A percentile compares a stretch with the other conserved stretches of the same genome.
These are phyloP conservation scores for Charadrius vociferus DNA, from an alignment of 2,113 vertebrate genomes.

Conservation along the genomic window DNA sequence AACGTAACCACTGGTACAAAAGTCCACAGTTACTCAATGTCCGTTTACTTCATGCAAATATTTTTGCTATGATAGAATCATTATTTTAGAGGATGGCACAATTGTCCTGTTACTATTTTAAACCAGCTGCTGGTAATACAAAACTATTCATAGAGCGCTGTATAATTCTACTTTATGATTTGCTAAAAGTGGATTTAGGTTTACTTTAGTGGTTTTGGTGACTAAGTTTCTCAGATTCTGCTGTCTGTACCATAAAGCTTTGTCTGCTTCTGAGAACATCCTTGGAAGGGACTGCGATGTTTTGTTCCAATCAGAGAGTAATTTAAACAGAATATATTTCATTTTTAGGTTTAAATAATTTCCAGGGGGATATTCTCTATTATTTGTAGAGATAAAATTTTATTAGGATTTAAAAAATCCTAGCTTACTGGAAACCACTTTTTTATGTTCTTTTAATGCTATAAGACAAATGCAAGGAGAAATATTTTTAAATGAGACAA, in stretches of 20 bases:
- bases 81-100: conserved; percentile 22
- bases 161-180: background rate
- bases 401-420: background rate
- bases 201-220: background rate
- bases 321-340: background rate
- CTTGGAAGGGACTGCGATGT: background rate
- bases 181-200: background rate
- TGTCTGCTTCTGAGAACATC: background rate
- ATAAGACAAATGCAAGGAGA: background rate
- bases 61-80: conserved; percentile 28
- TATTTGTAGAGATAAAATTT: background rate
- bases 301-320: background rate
- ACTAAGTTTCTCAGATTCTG: background rate
- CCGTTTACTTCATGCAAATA: conserved; percentile 35
- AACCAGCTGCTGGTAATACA: background rate
- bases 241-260: background rate
- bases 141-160: background rate
- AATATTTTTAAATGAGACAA: background rate
- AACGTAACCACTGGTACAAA: background rate
- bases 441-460: background rate
- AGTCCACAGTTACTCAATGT: conserved; percentile 43
- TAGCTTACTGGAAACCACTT: background rate
- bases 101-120: conserved; percentile 51
- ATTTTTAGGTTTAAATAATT: background rate
- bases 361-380: background rate